phyloP scores from a whole-genome alignment of 2,888 invertebrate species.

The Apoda limacodes region DNA sequence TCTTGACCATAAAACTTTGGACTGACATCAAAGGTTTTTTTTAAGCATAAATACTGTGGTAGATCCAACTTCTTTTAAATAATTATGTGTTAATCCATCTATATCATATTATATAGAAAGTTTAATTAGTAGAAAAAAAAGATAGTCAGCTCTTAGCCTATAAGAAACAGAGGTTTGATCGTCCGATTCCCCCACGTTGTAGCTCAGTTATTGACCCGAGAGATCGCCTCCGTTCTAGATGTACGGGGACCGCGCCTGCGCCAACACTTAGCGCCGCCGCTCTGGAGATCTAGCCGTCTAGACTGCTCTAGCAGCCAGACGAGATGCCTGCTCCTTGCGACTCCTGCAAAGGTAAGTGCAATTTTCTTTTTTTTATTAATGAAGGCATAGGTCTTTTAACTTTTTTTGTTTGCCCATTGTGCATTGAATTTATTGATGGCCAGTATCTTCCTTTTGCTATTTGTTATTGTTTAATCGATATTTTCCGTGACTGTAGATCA shows the following conservation, averaged over 20 bases:
- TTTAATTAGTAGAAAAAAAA: no score
- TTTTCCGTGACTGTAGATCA: no score
- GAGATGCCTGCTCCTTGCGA: constrained; percentile 64
- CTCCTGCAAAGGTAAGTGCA: constrained; percentile 50
- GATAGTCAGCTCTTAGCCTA: constrained; percentile 27
- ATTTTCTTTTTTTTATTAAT: constrained; percentile 5
- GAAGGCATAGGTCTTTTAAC: constrained; percentile 2
- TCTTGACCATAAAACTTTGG: no score
- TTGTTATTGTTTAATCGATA: no score
- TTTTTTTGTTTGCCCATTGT: constrained; percentile 2
- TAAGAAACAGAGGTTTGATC: constrained; percentile 29
- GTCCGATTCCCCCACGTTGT: constrained; percentile 44
- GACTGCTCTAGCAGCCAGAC: constrained; percentile 26
- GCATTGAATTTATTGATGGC: neutral
- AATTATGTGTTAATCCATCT: no score
- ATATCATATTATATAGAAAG: no score
- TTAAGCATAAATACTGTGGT: no score
- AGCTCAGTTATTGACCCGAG: constrained; percentile 63
- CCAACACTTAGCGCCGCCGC: constrained; percentile 34
- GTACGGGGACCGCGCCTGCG: constrained; percentile 31
- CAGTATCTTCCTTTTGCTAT: no score
- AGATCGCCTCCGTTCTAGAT: constrained; percentile 23
- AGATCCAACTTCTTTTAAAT: no score
- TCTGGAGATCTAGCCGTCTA: constrained; percentile 27
- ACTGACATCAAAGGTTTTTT: no score